Evolutionary conservation across 1,140 invertebrate species (phyloP).

Genomic region (Nebria ingens): DNA sequence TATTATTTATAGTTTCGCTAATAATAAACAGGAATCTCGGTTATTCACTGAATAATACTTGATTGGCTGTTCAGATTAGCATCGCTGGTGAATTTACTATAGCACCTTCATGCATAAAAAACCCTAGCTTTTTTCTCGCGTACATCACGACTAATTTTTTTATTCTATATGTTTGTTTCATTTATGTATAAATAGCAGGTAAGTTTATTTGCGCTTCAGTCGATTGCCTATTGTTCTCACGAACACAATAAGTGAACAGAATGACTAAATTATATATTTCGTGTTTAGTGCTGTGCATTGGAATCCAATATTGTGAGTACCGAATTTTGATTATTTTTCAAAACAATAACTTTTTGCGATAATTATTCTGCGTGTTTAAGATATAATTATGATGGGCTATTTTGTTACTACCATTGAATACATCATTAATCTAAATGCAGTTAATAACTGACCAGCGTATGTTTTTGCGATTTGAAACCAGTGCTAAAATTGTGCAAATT

Average conservation of each 20-base stretch:
- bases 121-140: background rate
- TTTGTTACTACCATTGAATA: too few species aligned
- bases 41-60: background rate
- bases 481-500: too few species aligned
- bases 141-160: slow-evolving; percentile 5
- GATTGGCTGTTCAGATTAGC: background rate
- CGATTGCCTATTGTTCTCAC: background rate
- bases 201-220: background rate
- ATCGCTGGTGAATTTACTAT: background rate
- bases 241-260: background rate
- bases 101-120: too few species aligned
- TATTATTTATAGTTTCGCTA: background rate
- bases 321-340: background rate
- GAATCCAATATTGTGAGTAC: background rate
- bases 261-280: background rate
- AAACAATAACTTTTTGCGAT: background rate
- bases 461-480: too few species aligned
- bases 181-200: background rate
- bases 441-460: too few species aligned
- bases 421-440: too few species aligned
- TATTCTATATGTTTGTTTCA: background rate
- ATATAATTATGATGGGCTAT: too few species aligned
- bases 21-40: background rate
- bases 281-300: background rate
- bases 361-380: background rate